A percentile compares a stretch with the other conserved stretches of the same genome.
These are phyloP conservation scores for Acanthaster planci DNA, from an alignment of 35 echinoderm and acorn worm species.

Conservation along the genomic window DNA sequence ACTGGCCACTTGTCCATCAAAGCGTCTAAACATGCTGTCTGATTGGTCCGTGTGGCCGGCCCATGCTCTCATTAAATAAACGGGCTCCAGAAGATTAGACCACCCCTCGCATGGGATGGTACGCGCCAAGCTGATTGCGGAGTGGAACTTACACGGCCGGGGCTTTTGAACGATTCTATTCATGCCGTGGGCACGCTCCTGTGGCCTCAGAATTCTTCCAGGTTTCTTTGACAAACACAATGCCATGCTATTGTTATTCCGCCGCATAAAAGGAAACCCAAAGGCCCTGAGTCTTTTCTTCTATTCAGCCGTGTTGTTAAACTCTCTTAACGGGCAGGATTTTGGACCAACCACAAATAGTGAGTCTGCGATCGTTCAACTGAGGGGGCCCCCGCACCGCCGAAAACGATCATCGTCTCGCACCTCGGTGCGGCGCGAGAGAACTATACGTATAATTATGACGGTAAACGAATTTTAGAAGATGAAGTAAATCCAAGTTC, in stretches of 20 bases:
- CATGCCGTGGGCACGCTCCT: slow-evolving; percentile 17
- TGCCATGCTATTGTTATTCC: slow-evolving; percentile 1
- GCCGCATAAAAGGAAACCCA: slow-evolving; percentile 6
- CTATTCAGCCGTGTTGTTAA: slow-evolving; percentile 22
- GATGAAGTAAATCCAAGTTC: too few relatives aligned
- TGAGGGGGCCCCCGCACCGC: too few relatives aligned
- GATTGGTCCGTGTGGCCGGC: slow-evolving; percentile 12
- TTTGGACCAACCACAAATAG: slow-evolving; percentile 15
- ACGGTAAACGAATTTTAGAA: too few relatives aligned
- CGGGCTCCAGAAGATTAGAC: not conserved
- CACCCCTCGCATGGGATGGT: slow-evolving; percentile 7
- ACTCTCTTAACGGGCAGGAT: not conserved
- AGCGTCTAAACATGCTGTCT: slow-evolving; percentile 15
- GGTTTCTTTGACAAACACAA: slow-evolving; percentile 29
- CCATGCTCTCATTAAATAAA: slow-evolving; percentile 27
- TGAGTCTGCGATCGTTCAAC: too few relatives aligned
- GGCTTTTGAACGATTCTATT: slow-evolving; percentile 15
- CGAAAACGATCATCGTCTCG: too few relatives aligned
- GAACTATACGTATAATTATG: too few relatives aligned
- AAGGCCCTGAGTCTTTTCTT: slow-evolving; percentile 7
- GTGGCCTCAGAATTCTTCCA: not conserved
- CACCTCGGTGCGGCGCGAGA: too few relatives aligned
- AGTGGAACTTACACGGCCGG: not conserved
- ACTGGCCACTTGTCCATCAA: slow-evolving; percentile 24
- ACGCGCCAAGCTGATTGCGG: slow-evolving; percentile 2